Evolutionary conservation across 2,888 invertebrate species (phyloP), one percentile per base, ranked within the genome.

Genomic region (Platycheirus albimanus): DNA sequence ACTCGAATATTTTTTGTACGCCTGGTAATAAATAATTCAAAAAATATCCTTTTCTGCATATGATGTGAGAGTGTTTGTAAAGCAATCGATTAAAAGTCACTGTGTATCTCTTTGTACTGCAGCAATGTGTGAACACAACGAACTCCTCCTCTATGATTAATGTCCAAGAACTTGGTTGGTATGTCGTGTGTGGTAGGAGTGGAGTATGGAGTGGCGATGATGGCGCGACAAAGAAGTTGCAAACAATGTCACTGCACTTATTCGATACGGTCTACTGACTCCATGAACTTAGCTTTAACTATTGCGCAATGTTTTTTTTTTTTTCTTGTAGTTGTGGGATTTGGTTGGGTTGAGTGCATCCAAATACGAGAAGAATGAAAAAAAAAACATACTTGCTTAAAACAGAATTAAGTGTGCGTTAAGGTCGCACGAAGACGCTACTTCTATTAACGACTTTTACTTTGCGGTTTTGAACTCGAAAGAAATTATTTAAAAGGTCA

Each of bases 181-280:
- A 51, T 13, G n/a, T n/a, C n/a, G n/a, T n/a, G n/a, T 51, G 13
- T 15, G 38, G 56, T 24, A n/a, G n/a, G n/a, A n/a, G n/a, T n/a
- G n/a, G n/a, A n/a, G n/a, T n/a, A n/a, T n/a, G n/a, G n/a, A n/a
- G n/a, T n/a, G n/a, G n/a, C 24, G 24, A 24, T 24, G 6, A n/a
- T n/a, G 28, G 43, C 19, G 30, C 41, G 15, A 58, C n/a, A 33
- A 51, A 43, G 64, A 58, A 66, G 28, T 30, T 6, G 24, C 15
- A 61, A 74, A 67, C 63, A 70, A 64, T 80, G 75, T 70, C 79
- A 64, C 49, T 75, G 79, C 69, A 80, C 69, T 80, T 71, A 8
- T 52, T 58, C 61, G 52, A 13, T 67, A 56, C 51, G 81, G 81
- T 83, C 72, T 77, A 69, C 52, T 76, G 80, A 45, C 64, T 76